Base-by-base conservation (phyloP, 2,888 invertebrate genomes). In the Nomada lathburiana region DNA sequence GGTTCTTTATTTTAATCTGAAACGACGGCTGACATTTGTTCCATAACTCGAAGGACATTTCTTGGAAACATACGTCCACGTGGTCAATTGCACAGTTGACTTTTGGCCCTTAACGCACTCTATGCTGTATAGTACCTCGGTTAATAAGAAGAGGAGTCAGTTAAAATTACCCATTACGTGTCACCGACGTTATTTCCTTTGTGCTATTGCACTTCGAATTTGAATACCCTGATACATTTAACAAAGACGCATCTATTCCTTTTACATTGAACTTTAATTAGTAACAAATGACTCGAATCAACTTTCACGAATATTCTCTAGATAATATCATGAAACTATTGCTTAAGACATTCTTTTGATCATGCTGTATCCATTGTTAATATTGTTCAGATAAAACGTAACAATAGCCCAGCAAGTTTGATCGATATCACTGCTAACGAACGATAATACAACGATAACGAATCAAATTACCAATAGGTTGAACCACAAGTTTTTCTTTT, bases 71-170 rank as follows among this genome's bases (percentile, higher is more conserved):
- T 62, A 76, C 68, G 26, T 57, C 29, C 64, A 50, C 55, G 50
- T 67, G 78, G 79, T 87, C 84, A 89, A 89, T 89, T 87, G 86
- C 83, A 88, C 82, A 89, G 84, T 89, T 90, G 88, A 90, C 90
- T 89, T 71, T 86, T 89, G 86, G 82, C 88, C 88, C 84, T 77
- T 77, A 52, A 52, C 70, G 71, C 53, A 72, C 76, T 76, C 76
- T 70, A 62, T 72, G 47, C 73, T 36, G 71, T 52, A 50, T 47
- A 62, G 52, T 69, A 69, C 47, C 55, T 53, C 29, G 2, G 50
- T 63, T 84, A 84, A 84, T 77, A 64, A 84, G 76, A 81, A 62
- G 73, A 81, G 73, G 70, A 81, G 84, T 65, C 67, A 63, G 73
- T 77, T 73, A 67, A 78, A 81, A 85, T 84, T 84, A 81, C 75